phyloP scores from a whole-genome alignment of 2,113 vertebrate genomes.

The Monarcha castaneiventris region DNA sequence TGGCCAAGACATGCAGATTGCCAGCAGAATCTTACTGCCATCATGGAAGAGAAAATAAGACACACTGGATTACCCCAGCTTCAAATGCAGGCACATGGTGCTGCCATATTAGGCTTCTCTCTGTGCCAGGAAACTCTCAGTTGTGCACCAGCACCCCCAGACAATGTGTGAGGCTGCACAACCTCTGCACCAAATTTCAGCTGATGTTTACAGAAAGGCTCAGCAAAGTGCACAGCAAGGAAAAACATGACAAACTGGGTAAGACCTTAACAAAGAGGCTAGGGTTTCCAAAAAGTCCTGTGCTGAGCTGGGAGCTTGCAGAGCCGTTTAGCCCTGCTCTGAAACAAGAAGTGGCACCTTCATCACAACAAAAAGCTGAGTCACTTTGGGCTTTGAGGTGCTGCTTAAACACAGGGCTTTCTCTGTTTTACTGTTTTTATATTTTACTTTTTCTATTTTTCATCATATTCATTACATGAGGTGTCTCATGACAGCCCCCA shows the following conservation, averaged over 20 bases:
- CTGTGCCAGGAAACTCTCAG: neutral
- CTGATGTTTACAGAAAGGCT: neutral
- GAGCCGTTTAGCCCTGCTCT: neutral
- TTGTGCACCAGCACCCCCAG: neutral
- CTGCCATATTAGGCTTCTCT: fast-evolving
- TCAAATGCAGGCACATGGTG: neutral
- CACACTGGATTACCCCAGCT: neutral
- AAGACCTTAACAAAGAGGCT: neutral
- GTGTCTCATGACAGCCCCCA: neutral
- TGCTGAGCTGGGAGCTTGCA: neutral
- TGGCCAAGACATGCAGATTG: neutral
- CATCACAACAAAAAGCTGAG: neutral
- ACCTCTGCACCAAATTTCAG: neutral
- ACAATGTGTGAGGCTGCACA: neutral
- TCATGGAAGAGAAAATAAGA: neutral
- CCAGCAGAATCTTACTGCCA: neutral
- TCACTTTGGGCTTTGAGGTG: neutral
- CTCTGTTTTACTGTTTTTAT: neutral
- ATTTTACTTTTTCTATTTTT: neutral
- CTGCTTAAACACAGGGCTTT: neutral
- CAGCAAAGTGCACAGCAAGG: neutral
- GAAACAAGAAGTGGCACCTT: neutral
- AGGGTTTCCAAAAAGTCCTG: neutral
- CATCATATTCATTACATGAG: neutral
- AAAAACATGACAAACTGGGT: neutral